Base-by-base conservation (phyloP, 92 coral and sea anemone genomes). In the Epizoanthus stellaris region DNA sequence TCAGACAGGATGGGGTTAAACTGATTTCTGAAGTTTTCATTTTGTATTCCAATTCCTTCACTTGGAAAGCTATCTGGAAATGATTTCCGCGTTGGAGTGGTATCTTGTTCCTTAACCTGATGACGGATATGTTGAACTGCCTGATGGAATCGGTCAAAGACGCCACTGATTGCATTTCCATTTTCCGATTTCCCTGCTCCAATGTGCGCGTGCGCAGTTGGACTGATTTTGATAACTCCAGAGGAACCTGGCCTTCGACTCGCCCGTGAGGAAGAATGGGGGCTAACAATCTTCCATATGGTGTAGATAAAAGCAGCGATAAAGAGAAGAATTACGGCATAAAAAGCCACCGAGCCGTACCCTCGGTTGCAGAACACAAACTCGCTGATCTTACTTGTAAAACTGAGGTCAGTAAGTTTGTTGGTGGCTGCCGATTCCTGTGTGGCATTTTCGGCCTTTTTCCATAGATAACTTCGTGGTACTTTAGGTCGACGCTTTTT, bases 251-350 rank as follows among this genome's bases (percentile, higher is more conserved):
- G 98, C 72, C 98, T 87, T 88, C 98, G 88, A 60, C 39, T 86
- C 3, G 87, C 83, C 39, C 90, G 76, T 12, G 98, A 90, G 25
- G 98, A 93, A 19, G 86, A 80, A 72, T 95, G 96, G 20, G 95
- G 90, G 69, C 98, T 92, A 57, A 97, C 99, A 39, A 97, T 93
- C 87, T 97, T 97, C 92, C 99, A 93, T 77, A 97, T 87, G 49
- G 93, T 89, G 38, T 97, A 97, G 2, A 97, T 80, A 70, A 97
- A 91, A 11, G 93, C 93, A 76, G 91, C 74, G 16, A 97, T 88
- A 75, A 97, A 87, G 54, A 97, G 43, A 17, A 93, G 69, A 77
- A 97, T 90, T 4, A 95, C 79, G 20, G 96, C 98, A 56, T 97
- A 97, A 77, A 97, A 93, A 11, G 98, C 94, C 70, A 97, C 93